Percentiles rank a stretch among this genome's conserved stretches.
phyloP scores from a whole-genome alignment of 2,113 vertebrate genomes.

The Calypte anna region DNA sequence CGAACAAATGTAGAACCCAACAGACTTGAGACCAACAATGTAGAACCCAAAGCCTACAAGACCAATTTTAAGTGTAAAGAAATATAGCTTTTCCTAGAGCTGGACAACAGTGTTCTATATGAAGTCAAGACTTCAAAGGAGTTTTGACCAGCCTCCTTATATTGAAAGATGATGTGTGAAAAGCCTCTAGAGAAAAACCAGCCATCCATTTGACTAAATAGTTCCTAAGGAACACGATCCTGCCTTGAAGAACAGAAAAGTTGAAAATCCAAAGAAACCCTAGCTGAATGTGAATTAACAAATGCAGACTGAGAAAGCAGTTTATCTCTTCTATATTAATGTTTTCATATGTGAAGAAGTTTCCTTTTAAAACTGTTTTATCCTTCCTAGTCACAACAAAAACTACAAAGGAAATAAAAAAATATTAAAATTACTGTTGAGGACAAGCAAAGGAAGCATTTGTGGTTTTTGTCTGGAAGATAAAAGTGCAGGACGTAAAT shows the following conservation, averaged over 20 bases:
- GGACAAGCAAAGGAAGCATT: neutral
- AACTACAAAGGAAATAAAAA: constrained; percentile 10
- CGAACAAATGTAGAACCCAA: neutral
- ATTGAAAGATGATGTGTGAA: neutral
- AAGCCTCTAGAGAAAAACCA: neutral
- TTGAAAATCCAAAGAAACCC: neutral
- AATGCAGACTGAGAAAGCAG: neutral
- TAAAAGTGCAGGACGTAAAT: neutral
- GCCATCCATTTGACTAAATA: neutral
- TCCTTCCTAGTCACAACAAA: neutral
- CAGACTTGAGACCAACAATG: too few relatives aligned
- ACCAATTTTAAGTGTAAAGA: neutral
- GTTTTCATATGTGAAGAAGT: neutral
- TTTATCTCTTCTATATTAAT: neutral
- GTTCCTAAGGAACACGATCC: neutral
- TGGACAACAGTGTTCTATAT: neutral
- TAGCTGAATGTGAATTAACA: neutral
- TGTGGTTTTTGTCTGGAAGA: constrained; percentile 38
- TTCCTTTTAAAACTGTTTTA: neutral
- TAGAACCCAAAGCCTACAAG: neutral
- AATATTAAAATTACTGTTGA: constrained; percentile 25
- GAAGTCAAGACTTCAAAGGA: neutral
- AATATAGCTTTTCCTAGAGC: neutral
- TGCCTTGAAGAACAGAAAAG: neutral
- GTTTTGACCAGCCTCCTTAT: neutral